phyloP scores from a whole-genome alignment of 2,888 invertebrate species.

The Parnassius smintheus region DNA sequence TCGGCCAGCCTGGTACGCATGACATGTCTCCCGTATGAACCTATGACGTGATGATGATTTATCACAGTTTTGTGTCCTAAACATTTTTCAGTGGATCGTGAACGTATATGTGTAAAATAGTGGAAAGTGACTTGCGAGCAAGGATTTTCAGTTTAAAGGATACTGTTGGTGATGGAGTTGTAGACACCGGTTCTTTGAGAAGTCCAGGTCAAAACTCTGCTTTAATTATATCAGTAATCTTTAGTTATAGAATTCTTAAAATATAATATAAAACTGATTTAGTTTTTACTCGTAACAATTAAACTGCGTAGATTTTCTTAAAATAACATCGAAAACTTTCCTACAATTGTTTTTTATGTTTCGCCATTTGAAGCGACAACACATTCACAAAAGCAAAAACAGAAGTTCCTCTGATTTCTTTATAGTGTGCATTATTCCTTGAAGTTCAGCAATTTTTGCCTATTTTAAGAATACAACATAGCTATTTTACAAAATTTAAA shows the following conservation, averaged over 20 bases:
- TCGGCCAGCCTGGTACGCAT: conserved; percentile 60
- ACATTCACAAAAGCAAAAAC: neutral
- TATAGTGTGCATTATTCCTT: neutral
- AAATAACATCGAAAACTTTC: conserved; percentile 13
- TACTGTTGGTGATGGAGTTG: conserved; percentile 54
- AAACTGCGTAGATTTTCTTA: conserved; percentile 24
- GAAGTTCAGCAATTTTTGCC: neutral
- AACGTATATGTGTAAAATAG: conserved; percentile 64
- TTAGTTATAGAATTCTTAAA: neutral
- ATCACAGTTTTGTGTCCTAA: conserved; percentile 33
- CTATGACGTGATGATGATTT: conserved; percentile 54
- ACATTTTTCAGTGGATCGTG: conserved; percentile 66
- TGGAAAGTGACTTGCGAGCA: conserved; percentile 60
- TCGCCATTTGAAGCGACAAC: conserved; percentile 17
- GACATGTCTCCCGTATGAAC: conserved; percentile 59
- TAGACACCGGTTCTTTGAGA: conserved; percentile 42
- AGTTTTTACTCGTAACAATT: conserved; percentile 5
- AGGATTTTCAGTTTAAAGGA: conserved; percentile 64
- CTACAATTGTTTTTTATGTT: conserved; percentile 4
- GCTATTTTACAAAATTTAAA: no score
- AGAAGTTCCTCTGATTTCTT: neutral
- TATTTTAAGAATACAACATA: neutral
- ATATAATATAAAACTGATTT: conserved; percentile 1
- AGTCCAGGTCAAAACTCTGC: conserved; percentile 47
- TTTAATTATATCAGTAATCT: neutral